phyloP scores from a whole-genome alignment of 2,888 invertebrate species.

The Mimumesa dahlbomi region DNA sequence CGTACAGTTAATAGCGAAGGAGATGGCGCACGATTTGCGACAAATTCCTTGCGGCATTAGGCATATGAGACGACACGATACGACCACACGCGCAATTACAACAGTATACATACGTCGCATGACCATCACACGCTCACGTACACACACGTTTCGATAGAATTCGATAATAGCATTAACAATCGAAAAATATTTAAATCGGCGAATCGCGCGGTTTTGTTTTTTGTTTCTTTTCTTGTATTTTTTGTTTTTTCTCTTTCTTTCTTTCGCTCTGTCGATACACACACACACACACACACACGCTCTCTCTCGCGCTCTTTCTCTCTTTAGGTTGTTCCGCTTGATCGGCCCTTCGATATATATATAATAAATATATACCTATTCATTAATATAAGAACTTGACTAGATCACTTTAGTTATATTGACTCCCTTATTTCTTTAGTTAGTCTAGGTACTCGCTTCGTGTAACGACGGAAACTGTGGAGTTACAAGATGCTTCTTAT shows the following conservation, averaged over 20 bases:
- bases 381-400: constrained; percentile 72
- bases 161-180: constrained; percentile 66
- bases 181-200: constrained; percentile 64
- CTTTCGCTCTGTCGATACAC: constrained; percentile 14
- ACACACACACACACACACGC: background rate
- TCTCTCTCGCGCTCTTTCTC: background rate
- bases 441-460: constrained; percentile 70
- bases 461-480: constrained; percentile 71
- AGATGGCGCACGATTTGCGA: constrained; percentile 34
- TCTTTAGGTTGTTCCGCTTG: background rate
- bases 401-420: constrained; percentile 76
- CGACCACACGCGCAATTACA: constrained; percentile 36
- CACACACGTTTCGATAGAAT: constrained; percentile 57
- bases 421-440: constrained; percentile 63
- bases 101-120: background rate
- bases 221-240: too few species aligned
- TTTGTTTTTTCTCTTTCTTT: too few species aligned
- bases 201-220: constrained; percentile 42
- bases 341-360: constrained; percentile 28
- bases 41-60: constrained; percentile 52
- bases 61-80: too few species aligned
- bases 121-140: too few species aligned
- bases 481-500: constrained; percentile 66
- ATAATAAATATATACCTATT: constrained; percentile 16
- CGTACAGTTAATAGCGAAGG: constrained; percentile 35